Evolutionary conservation across 2,888 invertebrate genomes (phyloP).

Genomic region (Polymixis lichenea): DNA sequence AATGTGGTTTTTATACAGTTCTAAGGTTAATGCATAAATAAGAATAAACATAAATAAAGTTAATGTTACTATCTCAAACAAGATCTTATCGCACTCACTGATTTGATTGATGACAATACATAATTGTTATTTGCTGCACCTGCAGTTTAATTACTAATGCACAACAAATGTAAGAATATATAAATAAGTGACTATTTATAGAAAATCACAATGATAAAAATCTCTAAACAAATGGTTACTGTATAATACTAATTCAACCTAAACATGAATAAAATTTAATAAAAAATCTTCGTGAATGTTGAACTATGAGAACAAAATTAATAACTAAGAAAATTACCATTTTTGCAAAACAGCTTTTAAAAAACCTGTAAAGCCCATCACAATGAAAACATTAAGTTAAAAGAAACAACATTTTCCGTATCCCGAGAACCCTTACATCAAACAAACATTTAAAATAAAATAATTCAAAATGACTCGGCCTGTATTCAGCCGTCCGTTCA

Average conservation of each 20-base stretch:
- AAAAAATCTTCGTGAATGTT: neutral
- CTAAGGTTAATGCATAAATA: slow-evolving; percentile 37
- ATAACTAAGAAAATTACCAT: neutral
- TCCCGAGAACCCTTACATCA: slow-evolving; percentile 10
- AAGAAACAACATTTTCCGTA: neutral
- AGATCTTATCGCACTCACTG: slow-evolving; percentile 39
- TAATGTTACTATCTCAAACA: slow-evolving; percentile 45
- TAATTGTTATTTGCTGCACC: slow-evolving; percentile 30
- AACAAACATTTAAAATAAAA: slow-evolving; percentile 24
- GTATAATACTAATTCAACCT: neutral
- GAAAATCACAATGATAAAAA: slow-evolving; percentile 5
- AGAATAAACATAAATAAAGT: slow-evolving; percentile 46
- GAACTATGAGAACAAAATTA: neutral
- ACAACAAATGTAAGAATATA: slow-evolving; percentile 2
- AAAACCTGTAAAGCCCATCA: neutral
- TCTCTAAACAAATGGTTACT: neutral
- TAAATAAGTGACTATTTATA: neutral
- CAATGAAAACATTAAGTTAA: slow-evolving; percentile 8
- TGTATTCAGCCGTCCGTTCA: slow-evolving; percentile 73
- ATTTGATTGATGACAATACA: slow-evolving; percentile 52
- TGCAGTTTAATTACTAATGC: slow-evolving; percentile 27
- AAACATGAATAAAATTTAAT: neutral
- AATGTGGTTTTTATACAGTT: slow-evolving; percentile 22
- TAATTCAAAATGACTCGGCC: slow-evolving; percentile 63
- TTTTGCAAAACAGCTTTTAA: neutral